These are phyloP conservation scores for Bombus terrestris DNA, from an alignment of 1,140 invertebrate species.

Conservation along the genomic window DNA sequence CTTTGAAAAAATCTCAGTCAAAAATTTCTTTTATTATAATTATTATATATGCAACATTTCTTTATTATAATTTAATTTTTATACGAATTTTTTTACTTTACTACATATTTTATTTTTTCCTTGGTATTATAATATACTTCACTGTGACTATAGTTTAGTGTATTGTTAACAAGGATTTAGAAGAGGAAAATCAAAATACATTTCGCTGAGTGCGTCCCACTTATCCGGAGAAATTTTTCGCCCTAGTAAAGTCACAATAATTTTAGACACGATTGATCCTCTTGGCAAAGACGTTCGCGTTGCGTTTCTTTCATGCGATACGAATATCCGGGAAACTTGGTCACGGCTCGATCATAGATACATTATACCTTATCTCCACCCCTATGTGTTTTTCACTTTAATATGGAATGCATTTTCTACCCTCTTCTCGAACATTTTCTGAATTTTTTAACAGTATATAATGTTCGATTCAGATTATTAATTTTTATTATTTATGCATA, in stretches of 20 bases:
- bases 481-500: too few species aligned
- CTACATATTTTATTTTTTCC: background rate
- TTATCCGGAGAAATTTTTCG: conserved; percentile 25
- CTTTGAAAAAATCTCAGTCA: background rate
- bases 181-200: background rate
- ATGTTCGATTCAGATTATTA: too few species aligned
- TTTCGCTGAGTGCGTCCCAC: background rate
- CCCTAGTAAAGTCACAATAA: conserved; percentile 48
- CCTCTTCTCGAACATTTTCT: too few species aligned
- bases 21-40: background rate
- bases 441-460: too few species aligned
- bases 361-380: background rate
- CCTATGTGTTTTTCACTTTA: background rate
- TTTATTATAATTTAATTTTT: background rate
- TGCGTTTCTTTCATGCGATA: conserved; percentile 24
- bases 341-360: background rate
- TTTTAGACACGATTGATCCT: conserved; percentile 34
- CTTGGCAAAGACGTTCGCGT: conserved; percentile 11
- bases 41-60: background rate
- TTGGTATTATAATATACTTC: background rate
- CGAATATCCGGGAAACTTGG: background rate
- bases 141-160: background rate
- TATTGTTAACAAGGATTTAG: background rate
- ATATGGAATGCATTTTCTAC: background rate
- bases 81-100: background rate